Base-by-base conservation (phyloP, 2,888 invertebrate genomes). In the Acronicta alni region DNA sequence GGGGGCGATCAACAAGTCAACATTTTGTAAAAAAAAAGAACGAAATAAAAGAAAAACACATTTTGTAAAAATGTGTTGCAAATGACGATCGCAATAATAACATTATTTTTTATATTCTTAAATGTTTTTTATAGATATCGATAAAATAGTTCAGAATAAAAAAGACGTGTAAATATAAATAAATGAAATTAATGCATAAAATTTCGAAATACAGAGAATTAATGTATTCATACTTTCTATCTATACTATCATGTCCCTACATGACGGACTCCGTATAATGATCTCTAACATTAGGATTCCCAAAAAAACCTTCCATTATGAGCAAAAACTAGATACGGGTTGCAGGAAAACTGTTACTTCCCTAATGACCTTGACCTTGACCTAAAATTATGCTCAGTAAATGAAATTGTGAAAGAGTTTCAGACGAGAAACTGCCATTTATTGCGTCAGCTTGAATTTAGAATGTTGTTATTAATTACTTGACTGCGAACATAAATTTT, bases 401-500 rank as follows among this genome's bases (percentile, higher is more conserved):
- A 63, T 57, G 41, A 32, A 70, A 57, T 70, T 57, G 44, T 47
- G 38, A 57, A 67, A 53, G 66, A 58, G 41, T 70, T 67, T 56
- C 37, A 39, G 20, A 51, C 15, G 53, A 66, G 57, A 65, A 67
- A 46, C 51, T 26, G 43, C 47, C 66, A 68, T 68, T 68, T 65
- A 58, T 65, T 68, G 57, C 52, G 66, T 55, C 66, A 65, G 63
- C 43, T 63, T 56, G 55, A 63, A 69, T 69, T 66, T 63, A 67
- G 47, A 39, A 55, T 56, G 42, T 65, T 68, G 57, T 70, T 68
- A 68, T 68, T 70, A 70, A 68, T 68, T 57, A 38, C 54, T 64
- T 51, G 26, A 51, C 54, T 41, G 53, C 32, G 38, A 58, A 55
- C 71, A 70, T 65, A 57, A 14, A 55, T 55, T 70, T 71, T 52